phyloP scores from a whole-genome alignment of 2,888 invertebrate species.

The Protophormia terraenovae region DNA sequence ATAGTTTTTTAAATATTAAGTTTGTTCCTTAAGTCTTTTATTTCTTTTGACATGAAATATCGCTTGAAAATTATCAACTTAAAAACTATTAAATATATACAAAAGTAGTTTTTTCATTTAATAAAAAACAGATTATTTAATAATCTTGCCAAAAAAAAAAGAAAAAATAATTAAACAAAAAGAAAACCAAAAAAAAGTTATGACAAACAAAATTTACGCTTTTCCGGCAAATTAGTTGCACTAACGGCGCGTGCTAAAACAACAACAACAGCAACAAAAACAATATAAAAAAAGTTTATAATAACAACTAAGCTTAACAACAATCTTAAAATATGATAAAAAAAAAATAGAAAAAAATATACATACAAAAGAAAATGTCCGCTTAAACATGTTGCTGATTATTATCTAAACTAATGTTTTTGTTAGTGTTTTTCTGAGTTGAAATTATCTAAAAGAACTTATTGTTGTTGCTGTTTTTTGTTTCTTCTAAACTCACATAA shows the following conservation, averaged over 20 bases:
- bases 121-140: conserved; percentile 1
- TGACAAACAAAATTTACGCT: conserved; percentile 26
- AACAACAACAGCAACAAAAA: background rate
- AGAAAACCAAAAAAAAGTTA: background rate
- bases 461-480: conserved; percentile 5
- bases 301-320: conserved; percentile 18
- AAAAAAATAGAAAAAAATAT: background rate
- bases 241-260: conserved; percentile 63
- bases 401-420: conserved; percentile 36
- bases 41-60: background rate
- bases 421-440: conserved; percentile 10
- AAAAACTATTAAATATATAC: background rate
- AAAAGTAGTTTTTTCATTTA: background rate
- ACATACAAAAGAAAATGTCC: conserved; percentile 25
- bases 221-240: conserved; percentile 61
- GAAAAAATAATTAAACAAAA: no score
- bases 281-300: background rate
- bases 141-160: background rate
- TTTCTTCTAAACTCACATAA: conserved; percentile 28
- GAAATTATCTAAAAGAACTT: background rate
- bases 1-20: no score
- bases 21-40: conserved; percentile 28
- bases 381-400: conserved; percentile 42
- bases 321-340: background rate
- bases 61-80: background rate